Conservation (phyloP, 2,797 vertebrate genomes). For the Muscicapa striata region DNA sequence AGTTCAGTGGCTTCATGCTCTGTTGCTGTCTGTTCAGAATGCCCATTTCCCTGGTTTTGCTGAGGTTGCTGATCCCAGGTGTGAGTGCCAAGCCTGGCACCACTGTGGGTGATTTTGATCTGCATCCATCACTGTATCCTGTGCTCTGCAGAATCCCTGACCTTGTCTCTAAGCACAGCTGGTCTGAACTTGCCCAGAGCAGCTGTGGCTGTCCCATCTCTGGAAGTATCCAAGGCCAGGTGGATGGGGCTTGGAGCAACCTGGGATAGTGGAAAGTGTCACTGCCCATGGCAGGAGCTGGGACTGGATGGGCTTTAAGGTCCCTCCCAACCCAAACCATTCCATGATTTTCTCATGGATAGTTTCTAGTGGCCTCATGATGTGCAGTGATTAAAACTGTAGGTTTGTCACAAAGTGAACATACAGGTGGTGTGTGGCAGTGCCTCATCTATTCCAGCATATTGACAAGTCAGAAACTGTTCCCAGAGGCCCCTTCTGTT, state of each 20-base stretch:
- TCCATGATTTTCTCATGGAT: not conserved
- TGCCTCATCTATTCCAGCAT: not conserved
- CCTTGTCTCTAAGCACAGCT: not conserved
- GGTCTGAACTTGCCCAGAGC: not conserved
- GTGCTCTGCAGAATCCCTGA: not conserved
- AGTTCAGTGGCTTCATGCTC: not conserved
- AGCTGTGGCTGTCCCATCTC: not conserved
- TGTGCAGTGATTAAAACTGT: not conserved
- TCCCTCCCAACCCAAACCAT: not conserved
- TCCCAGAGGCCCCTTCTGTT: not conserved
- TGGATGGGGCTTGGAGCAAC: rapidly evolving
- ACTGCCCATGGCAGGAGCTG: not conserved
- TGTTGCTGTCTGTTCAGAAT: not conserved
- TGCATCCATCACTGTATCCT: not conserved
- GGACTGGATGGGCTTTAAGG: not conserved
- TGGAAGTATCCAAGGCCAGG: not conserved
- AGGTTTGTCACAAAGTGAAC: not conserved
- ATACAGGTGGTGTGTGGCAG: not conserved
- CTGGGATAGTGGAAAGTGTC: not conserved
- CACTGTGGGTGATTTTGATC: not conserved
- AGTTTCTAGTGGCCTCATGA: not conserved
- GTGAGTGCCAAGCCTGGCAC: not conserved
- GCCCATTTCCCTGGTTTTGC: not conserved
- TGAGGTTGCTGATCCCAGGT: not conserved
- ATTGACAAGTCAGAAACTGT: not conserved